A percentile compares a stretch with the other conserved stretches of the same genome.
Conservation (phyloP, 2,797 vertebrate species). For the Iguana delicatissima region DNA sequence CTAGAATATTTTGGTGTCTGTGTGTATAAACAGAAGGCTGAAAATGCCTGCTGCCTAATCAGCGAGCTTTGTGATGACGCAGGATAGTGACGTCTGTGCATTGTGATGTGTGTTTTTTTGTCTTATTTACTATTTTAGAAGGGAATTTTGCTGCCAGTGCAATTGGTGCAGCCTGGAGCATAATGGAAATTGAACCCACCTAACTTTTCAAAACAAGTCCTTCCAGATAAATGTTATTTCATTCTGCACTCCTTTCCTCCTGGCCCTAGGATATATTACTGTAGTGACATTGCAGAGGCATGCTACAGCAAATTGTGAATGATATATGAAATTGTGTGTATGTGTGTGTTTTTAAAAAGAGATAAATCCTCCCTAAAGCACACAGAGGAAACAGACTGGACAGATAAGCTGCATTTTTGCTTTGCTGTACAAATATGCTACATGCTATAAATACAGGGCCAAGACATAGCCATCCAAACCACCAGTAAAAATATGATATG, state of each 20-base stretch:
- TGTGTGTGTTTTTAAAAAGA: background rate
- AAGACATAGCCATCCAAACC: background rate
- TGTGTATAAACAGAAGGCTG: constrained; percentile 32
- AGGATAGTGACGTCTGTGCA: constrained; percentile 33
- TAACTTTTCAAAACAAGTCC: constrained; percentile 14
- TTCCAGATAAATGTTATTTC: constrained; percentile 27
- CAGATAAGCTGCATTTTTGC: background rate
- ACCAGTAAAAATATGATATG: background rate
- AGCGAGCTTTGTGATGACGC: constrained; percentile 19
- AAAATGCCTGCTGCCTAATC: constrained; percentile 33
- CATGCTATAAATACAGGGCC: too few species aligned
- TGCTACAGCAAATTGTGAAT: background rate
- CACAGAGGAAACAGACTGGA: background rate
- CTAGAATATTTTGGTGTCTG: background rate
- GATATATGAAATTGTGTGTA: background rate
- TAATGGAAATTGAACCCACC: constrained; percentile 25
- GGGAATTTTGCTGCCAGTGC: constrained; percentile 18
- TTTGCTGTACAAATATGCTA: background rate
- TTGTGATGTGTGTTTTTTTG: background rate
- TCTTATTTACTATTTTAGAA: constrained; percentile 35
- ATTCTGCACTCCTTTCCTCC: background rate
- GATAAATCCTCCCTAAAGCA: background rate
- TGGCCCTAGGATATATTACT: background rate
- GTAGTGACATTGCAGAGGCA: background rate
- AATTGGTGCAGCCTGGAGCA: background rate